Percentiles rank a stretch among this genome's conserved stretches.
These are phyloP conservation scores for Platysternon megacephalum DNA, from an alignment of 2,113 vertebrate species.

Conservation along the genomic window DNA sequence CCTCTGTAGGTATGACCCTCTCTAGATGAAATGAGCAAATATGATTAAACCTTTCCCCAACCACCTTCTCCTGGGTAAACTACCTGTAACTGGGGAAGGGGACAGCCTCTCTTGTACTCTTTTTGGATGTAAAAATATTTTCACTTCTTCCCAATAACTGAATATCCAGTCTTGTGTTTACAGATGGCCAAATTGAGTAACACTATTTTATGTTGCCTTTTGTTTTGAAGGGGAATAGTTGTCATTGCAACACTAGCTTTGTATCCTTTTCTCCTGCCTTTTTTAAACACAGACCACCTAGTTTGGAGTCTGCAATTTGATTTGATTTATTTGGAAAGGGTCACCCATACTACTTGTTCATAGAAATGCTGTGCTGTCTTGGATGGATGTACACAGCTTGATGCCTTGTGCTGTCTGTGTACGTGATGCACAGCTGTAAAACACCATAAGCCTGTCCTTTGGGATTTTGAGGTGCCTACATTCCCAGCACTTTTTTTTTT, in stretches of 20 bases:
- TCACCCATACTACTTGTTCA: constrained; percentile 2
- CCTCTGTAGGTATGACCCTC: constrained; percentile 26
- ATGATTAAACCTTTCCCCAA: constrained; percentile 62
- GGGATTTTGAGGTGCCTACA: constrained; percentile 34
- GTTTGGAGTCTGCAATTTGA: constrained; percentile 46
- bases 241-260: constrained; percentile 53
- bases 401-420: constrained; percentile 38
- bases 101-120: constrained; percentile 39
- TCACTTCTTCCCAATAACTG: constrained; percentile 59
- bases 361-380: constrained; percentile 24
- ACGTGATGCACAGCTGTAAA: constrained; percentile 28
- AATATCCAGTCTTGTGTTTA: constrained; percentile 77
- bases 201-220: constrained; percentile 69
- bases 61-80: constrained; percentile 14
- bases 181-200: constrained; percentile 69
- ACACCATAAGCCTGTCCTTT: constrained; percentile 21
- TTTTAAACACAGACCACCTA: constrained; percentile 36
- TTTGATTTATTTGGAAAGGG: neutral
- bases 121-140: constrained; percentile 38
- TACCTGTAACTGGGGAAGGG: constrained; percentile 13
- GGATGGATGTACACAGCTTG: constrained; percentile 39
- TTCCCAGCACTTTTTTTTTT: neutral
- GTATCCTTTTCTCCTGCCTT: neutral
- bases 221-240: constrained; percentile 69
- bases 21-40: neutral